phyloP scores from a whole-genome alignment of 2,888 invertebrate species.

The Agriotes lineatus region DNA sequence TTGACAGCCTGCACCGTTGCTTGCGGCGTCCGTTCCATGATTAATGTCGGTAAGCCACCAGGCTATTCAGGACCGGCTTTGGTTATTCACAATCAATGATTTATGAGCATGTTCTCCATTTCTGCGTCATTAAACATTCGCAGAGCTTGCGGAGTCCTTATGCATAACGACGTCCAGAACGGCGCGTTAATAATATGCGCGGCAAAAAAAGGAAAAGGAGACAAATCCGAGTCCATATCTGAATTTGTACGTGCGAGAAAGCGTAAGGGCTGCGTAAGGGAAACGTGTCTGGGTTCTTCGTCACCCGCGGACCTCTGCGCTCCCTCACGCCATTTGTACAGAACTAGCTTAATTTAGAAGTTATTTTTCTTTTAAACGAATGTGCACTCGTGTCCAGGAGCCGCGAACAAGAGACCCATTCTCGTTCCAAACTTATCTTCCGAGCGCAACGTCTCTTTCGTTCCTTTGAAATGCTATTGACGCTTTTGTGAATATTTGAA shows the following conservation, averaged over 20 bases:
- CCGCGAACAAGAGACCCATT: conserved; percentile 16
- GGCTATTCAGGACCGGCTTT: conserved; percentile 45
- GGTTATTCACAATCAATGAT: conserved; percentile 49
- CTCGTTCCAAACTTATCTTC: conserved; percentile 28
- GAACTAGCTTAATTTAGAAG: conserved; percentile 38
- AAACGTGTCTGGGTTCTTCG: conserved; percentile 12
- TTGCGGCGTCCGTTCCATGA: conserved; percentile 46
- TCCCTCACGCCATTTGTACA: conserved; percentile 34
- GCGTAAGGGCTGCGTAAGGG: conserved; percentile 6
- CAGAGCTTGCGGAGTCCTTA: conserved; percentile 20
- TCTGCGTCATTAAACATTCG: conserved; percentile 31
- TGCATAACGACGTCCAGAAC: conserved; percentile 4
- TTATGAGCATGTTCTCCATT: conserved; percentile 46
- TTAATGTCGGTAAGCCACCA: conserved; percentile 46
- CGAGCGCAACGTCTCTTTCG: conserved; percentile 28
- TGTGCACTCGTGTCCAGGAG: conserved; percentile 23
- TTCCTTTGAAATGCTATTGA: conserved; percentile 27
- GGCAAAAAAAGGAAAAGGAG: conserved; percentile 13
- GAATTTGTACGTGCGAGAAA: conserved; percentile 27
- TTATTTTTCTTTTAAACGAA: conserved; percentile 35
- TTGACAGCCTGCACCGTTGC: conserved; percentile 46
- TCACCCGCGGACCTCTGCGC: conserved; percentile 16
- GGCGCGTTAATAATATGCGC: conserved; percentile 27
- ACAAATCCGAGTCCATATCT: conserved; percentile 18
- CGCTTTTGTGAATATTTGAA: conserved; percentile 40